A percentile compares a stretch with the other conserved stretches of the same genome.
phyloP scores from a whole-genome alignment of 2,888 invertebrate species.

The Helicoverpa assulta region DNA sequence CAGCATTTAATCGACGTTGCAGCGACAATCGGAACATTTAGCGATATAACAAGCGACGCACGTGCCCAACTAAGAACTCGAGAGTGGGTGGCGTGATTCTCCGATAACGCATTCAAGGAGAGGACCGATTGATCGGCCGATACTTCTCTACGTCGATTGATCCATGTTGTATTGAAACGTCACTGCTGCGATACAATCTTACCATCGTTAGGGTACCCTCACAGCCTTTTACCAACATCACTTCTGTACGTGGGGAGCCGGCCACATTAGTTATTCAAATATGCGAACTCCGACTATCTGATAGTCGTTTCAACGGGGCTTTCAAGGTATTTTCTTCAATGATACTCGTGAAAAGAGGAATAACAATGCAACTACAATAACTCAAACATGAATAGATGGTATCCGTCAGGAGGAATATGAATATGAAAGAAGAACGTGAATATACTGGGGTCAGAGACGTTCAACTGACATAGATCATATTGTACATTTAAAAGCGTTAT shows the following conservation, averaged over 20 bases:
- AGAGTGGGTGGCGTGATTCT: constrained; percentile 70
- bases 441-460: constrained; percentile 66
- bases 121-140: constrained; percentile 74
- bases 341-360: constrained; percentile 74
- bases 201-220: constrained; percentile 82
- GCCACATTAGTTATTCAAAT: constrained; percentile 86
- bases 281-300: constrained; percentile 83
- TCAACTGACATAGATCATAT: constrained; percentile 72
- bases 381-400: constrained; percentile 68
- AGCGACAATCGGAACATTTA: constrained; percentile 27
- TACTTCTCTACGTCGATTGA: constrained; percentile 78
- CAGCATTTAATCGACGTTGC: constrained; percentile 25
- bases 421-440: constrained; percentile 66
- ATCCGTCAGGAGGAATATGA: constrained; percentile 69
- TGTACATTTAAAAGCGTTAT: constrained; percentile 71
- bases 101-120: constrained; percentile 68
- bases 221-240: constrained; percentile 73
- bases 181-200: constrained; percentile 84
- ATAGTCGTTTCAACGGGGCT: constrained; percentile 75
- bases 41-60: constrained; percentile 54
- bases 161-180: constrained; percentile 89
- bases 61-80: constrained; percentile 65
- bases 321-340: constrained; percentile 76
- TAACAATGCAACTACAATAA: constrained; percentile 78
- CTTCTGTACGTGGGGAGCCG: constrained; percentile 72